Base-by-base conservation (phyloP, 1,140 invertebrate genomes). In the Caenorhabditis remanei region DNA sequence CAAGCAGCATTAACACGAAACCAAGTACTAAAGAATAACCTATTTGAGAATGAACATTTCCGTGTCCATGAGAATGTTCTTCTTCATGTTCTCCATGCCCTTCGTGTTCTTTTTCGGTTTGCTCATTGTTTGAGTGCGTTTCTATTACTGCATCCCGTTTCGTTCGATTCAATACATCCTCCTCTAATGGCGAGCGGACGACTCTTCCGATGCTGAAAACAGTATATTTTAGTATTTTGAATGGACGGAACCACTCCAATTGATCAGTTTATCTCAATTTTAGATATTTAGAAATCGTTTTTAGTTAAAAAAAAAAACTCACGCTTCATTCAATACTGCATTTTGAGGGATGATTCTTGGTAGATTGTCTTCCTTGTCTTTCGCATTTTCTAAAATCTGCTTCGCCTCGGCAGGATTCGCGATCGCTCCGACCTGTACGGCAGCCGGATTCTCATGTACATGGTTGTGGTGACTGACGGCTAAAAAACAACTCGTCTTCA, bases 1-100 rank as follows among this genome's bases (percentile, higher is more conserved):
- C 95, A 13, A 99, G 93, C 75, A 99, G 94, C 98, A 99, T 99
- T 92, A 99, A 97, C 24, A 99, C 95, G 93, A 99, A 99, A 24
- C 97, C 96, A 53, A 95, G 91, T 21, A 96, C 95, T 53, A 96
- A 93, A 50, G 95, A 94, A 43, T 96, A 93, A 61, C 96, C 96
- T 90, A 96, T 95, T n/a, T 61, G 83, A 2, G 84, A 65, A 50
- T 85, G 84, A 19, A 85, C 43, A 43, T 85, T 85, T 61, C 56
- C 84, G 48, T 56, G 55, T 7, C 13, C 8, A 61, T 84, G 83
- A 5, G 21, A 40, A 16, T 84, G 53, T 14, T 43, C 83, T 43
- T 79, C 19, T 53, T 32, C 2, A 32, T 32, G 32, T 24, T 46
- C 24, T 14, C 14, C 65, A 40, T 83, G 40, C 46, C n/a, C 75